A percentile compares a stretch with the other conserved stretches of the same genome.
phyloP scores from a whole-genome alignment of 35 echinoderm and acorn worm genomes.

The Ophiothrix spiculata region DNA sequence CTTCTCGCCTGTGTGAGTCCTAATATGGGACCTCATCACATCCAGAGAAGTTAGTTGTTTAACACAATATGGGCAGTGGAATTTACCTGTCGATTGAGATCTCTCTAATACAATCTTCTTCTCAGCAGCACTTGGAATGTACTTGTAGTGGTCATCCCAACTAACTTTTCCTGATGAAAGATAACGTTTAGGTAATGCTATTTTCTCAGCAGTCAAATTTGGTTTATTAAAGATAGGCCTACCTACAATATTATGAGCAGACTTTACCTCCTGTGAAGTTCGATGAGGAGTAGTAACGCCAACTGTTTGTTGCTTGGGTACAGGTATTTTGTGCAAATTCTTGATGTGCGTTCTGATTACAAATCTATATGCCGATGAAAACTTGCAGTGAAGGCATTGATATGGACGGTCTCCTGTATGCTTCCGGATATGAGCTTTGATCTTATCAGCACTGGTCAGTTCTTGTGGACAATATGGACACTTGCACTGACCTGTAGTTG shows the following conservation, averaged over 20 bases:
- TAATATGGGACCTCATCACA: background rate
- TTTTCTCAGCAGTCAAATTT: background rate
- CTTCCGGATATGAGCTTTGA: background rate
- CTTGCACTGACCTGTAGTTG: background rate
- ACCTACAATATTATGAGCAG: too few relatives aligned
- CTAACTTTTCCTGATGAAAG: background rate
- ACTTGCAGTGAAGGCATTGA: background rate
- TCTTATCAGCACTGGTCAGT: background rate
- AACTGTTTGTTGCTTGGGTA: background rate
- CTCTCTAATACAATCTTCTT: background rate
- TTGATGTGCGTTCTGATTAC: background rate
- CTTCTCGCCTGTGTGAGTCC: background rate
- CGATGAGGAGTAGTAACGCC: too few relatives aligned
- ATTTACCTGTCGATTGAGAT: background rate
- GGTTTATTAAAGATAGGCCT: too few relatives aligned
- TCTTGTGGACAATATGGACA: background rate
- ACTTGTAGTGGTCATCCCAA: background rate
- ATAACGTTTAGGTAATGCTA: background rate
- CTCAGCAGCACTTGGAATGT: background rate
- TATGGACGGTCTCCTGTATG: background rate
- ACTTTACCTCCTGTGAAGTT: too few relatives aligned
- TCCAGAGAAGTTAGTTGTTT: background rate
- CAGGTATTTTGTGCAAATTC: background rate
- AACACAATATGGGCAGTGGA: background rate
- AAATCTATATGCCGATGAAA: background rate